These are phyloP conservation scores for Psylliodes chrysocephalus DNA, from an alignment of 2,888 invertebrate species.

Conservation along the genomic window DNA sequence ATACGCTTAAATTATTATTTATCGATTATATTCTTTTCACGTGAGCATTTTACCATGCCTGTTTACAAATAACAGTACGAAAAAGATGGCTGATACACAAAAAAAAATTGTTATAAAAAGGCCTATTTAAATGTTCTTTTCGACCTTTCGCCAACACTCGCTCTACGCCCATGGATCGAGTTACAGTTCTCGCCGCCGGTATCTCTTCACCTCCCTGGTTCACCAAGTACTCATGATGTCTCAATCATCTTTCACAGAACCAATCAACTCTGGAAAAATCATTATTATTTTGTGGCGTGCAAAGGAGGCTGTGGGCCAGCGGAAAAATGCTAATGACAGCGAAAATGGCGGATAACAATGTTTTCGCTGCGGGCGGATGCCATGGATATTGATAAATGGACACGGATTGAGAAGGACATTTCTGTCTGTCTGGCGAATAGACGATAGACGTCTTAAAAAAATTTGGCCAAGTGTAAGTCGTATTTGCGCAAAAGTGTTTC, in stretches of 20 bases:
- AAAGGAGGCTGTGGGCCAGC: slow-evolving; percentile 9
- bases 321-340: slow-evolving; percentile 1
- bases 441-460: too few relatives aligned
- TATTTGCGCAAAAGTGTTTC: too few relatives aligned
- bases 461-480: too few relatives aligned
- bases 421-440: too few relatives aligned
- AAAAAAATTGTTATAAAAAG: too few relatives aligned
- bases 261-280: slow-evolving; percentile 40
- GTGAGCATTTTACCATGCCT: too few relatives aligned
- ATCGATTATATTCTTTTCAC: too few relatives aligned
- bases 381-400: not conserved
- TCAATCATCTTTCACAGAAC: slow-evolving; percentile 47
- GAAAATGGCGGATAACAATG: not conserved
- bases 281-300: slow-evolving; percentile 27
- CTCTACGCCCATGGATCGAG: not conserved
- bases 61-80: too few relatives aligned
- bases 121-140: too few relatives aligned
- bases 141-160: slow-evolving; percentile 24
- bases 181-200: not conserved
- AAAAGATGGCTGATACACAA: too few relatives aligned
- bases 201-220: slow-evolving; percentile 5
- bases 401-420: not conserved
- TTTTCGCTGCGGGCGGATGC: not conserved
- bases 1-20: too few relatives aligned
- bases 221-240: slow-evolving; percentile 50